A percentile compares a stretch with the other conserved stretches of the same genome.
Conservation (phyloP, 2,113 vertebrate genomes). For the Raja brachyura region DNA sequence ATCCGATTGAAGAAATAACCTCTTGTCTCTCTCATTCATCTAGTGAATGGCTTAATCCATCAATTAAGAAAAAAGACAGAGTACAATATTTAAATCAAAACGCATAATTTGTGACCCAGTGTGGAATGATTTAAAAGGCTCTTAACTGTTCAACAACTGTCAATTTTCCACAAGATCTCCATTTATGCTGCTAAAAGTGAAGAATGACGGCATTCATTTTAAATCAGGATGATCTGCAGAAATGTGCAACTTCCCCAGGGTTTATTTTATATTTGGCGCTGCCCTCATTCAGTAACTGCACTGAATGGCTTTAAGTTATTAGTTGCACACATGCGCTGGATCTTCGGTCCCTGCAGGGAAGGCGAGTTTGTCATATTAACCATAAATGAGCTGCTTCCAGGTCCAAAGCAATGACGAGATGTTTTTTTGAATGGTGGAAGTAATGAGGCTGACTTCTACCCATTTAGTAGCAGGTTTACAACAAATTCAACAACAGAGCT, state of each 20-base stretch:
- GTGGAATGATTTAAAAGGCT: neutral
- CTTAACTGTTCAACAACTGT: no score
- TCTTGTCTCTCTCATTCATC: neutral
- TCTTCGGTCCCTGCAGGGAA: neutral
- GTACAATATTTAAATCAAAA: neutral
- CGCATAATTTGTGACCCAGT: neutral
- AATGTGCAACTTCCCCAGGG: neutral
- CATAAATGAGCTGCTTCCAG: neutral
- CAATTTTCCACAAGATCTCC: neutral
- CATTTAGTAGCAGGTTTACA: neutral
- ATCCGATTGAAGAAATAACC: neutral
- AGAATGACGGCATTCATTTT: slow-evolving; percentile 3
- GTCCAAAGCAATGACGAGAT: neutral
- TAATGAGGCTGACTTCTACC: neutral
- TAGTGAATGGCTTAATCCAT: neutral
- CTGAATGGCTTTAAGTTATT: slow-evolving; percentile 30
- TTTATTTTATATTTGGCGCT: slow-evolving; percentile 14
- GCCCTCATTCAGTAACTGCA: slow-evolving; percentile 1
- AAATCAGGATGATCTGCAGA: neutral
- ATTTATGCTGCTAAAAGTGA: neutral
- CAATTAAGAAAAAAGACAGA: neutral
- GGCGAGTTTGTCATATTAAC: neutral
- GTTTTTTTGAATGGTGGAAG: neutral
- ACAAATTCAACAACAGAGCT: neutral
- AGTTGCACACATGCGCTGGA: neutral